Percentiles rank a stretch among this genome's conserved stretches.
Evolutionary conservation across 64 coral and sea anemone species (phyloP).

Genomic region (Cladopsammia gracilis): DNA sequence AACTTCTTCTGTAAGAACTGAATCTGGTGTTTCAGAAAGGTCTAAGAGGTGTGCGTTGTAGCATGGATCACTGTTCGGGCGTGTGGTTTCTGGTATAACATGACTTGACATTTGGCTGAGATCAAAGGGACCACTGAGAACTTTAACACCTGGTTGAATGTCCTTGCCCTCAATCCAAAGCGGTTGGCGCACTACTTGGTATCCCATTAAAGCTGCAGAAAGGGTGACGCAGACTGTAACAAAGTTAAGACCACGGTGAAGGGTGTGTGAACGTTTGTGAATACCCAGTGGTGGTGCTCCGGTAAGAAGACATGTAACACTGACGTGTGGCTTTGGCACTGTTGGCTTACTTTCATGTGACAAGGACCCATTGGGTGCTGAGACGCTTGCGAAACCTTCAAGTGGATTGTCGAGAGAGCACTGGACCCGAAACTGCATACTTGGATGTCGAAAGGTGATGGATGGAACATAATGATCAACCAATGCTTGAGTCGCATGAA

Average conservation of each 20-base stretch:
- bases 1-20: background rate
- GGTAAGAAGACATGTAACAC: too few species aligned
- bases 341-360: too few species aligned
- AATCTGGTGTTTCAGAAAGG: background rate
- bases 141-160: background rate
- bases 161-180: background rate
- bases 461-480: too few species aligned
- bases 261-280: too few species aligned
- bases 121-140: background rate
- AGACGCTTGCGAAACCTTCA: too few species aligned
- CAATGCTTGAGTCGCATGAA: too few species aligned
- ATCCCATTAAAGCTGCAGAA: background rate
- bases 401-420: too few species aligned
- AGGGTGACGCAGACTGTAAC: background rate
- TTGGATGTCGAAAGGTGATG: too few species aligned
- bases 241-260: background rate
- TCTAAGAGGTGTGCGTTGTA: background rate
- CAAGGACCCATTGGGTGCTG: too few species aligned
- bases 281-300: too few species aligned
- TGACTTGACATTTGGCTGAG: background rate
- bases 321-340: too few species aligned
- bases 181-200: background rate
- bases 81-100: background rate
- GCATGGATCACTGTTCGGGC: background rate
- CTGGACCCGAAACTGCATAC: too few species aligned